These are phyloP conservation scores for Pectinophora gossypiella DNA, from an alignment of 1,140 invertebrate species.

Conservation along the genomic window DNA sequence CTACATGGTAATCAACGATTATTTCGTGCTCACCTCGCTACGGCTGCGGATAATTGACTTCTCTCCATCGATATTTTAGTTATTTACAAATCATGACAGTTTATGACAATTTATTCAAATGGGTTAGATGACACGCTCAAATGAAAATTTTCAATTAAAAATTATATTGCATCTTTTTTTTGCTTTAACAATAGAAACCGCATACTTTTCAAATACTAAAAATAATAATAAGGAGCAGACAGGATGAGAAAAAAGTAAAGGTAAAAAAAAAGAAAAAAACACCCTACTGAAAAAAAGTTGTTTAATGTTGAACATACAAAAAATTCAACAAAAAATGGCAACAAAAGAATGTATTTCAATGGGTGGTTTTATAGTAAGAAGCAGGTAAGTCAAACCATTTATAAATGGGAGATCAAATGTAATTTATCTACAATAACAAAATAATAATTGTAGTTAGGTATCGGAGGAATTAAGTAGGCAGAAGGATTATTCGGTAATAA, in stretches of 20 bases:
- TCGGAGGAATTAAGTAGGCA: too few species aligned
- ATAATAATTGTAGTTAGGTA: not conserved
- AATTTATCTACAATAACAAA: not conserved
- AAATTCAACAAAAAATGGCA: slow-evolving; percentile 16
- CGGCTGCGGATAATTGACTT: not conserved
- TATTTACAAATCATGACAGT: not conserved
- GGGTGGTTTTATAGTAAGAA: slow-evolving; percentile 6
- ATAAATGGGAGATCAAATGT: not conserved
- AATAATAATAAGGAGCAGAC: not conserved
- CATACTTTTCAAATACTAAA: not conserved
- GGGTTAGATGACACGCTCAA: not conserved
- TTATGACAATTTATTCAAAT: not conserved
- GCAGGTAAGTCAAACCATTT: slow-evolving; percentile 1
- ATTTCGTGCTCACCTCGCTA: slow-evolving; percentile 15
- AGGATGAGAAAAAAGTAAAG: not conserved
- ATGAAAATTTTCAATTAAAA: not conserved
- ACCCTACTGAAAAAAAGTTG: slow-evolving; percentile 7
- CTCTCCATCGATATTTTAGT: not conserved
- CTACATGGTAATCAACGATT: slow-evolving; percentile 56
- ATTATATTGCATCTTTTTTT: not conserved
- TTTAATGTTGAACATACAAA: slow-evolving; percentile 10
- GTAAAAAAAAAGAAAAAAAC: not conserved
- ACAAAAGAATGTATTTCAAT: slow-evolving; percentile 15
- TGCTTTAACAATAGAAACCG: not conserved
- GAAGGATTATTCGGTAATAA: too few species aligned